These are phyloP conservation scores for Pristionchus maxplancki DNA, from an alignment of 2,888 invertebrate genomes.

Conservation along the genomic window DNA sequence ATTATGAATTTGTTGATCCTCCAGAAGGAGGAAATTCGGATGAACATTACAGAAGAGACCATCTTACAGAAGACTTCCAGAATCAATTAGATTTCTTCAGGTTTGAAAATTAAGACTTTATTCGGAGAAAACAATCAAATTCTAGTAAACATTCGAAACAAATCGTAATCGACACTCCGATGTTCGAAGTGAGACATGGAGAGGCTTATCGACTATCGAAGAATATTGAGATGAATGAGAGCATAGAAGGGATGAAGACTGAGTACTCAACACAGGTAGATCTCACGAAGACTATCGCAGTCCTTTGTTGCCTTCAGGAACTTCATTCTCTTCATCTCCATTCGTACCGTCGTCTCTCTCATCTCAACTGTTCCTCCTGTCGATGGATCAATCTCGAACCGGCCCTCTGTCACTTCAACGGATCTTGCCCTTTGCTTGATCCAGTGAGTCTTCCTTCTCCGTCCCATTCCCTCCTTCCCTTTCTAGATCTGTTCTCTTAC, in stretches of 20 bases:
- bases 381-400: background rate
- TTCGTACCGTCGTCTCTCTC: background rate
- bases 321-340: background rate
- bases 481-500: background rate
- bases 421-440: background rate
- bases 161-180: slow-evolving; percentile 23
- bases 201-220: background rate
- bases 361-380: background rate
- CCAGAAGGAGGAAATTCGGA: background rate
- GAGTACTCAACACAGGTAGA: background rate
- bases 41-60: background rate
- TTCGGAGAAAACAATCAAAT: background rate
- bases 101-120: background rate
- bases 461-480: background rate
- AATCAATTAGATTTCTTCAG: slow-evolving; percentile 13
- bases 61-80: slow-evolving; percentile 20
- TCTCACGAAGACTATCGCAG: background rate
- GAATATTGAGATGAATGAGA: background rate
- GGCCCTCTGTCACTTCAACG: background rate
- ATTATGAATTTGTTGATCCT: background rate
- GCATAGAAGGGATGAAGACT: background rate
- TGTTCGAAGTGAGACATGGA: slow-evolving; percentile 13
- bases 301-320: background rate
- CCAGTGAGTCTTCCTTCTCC: background rate
- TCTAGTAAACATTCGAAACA: background rate